Base-by-base conservation (phyloP, 1,140 invertebrate genomes). In the Polypedilum pembai region DNA sequence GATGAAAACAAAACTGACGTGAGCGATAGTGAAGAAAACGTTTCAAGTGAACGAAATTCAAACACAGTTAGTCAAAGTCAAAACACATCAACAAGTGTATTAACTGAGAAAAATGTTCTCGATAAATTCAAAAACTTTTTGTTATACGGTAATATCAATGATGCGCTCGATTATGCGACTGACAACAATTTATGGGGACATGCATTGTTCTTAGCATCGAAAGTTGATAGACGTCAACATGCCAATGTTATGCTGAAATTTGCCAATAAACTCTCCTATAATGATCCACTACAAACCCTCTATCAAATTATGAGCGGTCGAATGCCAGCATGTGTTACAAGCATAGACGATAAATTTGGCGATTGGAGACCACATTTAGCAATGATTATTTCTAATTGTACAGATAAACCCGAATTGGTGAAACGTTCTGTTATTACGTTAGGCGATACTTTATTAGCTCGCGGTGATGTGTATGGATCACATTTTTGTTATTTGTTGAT, bases 311-410 rank as follows among this genome's bases (percentile, higher is more conserved):
- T 96, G 84, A 94, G 92, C 76, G 93, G 92, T 21, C 87, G 92
- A 76, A 88, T 92, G 76, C 95, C 95, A 74, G 88, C 93, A 73
- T 90, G 92, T 77, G 92, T 94, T 18, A 94, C 91, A 7, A 74
- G 41, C 8, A 75, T 88, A n/a, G 93, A 96, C 83, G 90, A 91
- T 76, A 90, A 89, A 76, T 97, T 94, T 93, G 94, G 94, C 75
- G 95, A 98, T 82, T 98, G 96, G 96, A 86, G 94, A 74, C 93
- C 94, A 20, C 95, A 98, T 86, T 85, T 97, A 72, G 95, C 95
- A 15, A 96, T 98, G 88, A 90, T 98, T 76, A 86, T 98, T 24
- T 93, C 94, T 33, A 98, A 98, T 83, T 88, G 91, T 1, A 90
- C 93, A 15, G 82, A 87, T 1, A 88, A 89, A 77, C 88, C 90